Evolutionary conservation across 2,797 vertebrate genomes (phyloP).

Genomic region (Xiphorhynchus erythropygius): DNA sequence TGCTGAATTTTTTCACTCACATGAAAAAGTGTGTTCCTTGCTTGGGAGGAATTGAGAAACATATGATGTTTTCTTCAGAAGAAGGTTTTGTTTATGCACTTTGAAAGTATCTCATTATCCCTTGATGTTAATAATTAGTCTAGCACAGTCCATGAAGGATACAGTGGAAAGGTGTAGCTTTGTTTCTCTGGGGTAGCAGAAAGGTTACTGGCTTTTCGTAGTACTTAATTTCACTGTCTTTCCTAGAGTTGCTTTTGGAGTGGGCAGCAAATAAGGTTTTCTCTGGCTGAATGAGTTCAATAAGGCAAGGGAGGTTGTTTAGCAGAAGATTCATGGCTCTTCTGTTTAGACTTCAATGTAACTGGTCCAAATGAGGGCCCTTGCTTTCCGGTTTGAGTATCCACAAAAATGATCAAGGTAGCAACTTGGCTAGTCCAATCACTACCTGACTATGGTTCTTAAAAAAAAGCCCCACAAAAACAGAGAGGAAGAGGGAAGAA

Average conservation of each 20-base stretch:
- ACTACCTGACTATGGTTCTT: background rate
- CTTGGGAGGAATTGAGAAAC: background rate
- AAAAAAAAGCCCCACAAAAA: background rate
- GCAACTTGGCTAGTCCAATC: background rate
- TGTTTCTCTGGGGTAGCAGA: background rate
- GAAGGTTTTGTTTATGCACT: background rate
- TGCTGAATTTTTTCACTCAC: constrained; percentile 1
- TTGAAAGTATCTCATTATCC: background rate
- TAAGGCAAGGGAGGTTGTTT: constrained; percentile 33
- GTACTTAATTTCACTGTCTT: background rate
- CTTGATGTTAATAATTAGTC: background rate
- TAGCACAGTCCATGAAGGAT: background rate
- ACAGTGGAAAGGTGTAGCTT: background rate
- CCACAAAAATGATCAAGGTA: background rate
- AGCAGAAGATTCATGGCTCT: constrained; percentile 9
- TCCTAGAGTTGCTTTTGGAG: background rate
- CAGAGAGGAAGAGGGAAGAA: fast-evolving
- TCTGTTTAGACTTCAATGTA: background rate
- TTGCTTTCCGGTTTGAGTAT: background rate
- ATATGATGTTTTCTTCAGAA: background rate
- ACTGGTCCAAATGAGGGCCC: background rate
- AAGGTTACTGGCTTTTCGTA: background rate
- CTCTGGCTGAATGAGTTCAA: constrained; percentile 30
- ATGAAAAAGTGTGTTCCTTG: background rate
- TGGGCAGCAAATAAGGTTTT: constrained; percentile 10